Evolutionary conservation across 1,140 invertebrate species (phyloP), one percentile per base, ranked within the genome.

Genomic region (Gonioctena quinquepunctata): DNA sequence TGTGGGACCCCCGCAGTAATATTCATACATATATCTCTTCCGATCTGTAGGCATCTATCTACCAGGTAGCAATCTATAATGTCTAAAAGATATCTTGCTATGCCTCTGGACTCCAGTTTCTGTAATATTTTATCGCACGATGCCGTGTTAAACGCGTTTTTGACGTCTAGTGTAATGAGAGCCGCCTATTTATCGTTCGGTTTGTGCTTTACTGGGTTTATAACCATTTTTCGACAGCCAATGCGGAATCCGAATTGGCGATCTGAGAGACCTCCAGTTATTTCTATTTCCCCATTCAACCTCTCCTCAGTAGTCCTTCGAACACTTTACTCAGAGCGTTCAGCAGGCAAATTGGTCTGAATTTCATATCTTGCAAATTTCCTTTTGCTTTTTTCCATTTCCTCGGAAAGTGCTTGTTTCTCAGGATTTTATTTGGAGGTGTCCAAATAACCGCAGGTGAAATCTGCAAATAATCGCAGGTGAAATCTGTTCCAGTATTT

Each of bases 1-100:
- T 86, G 84, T 0, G 85, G 84, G 25, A 85, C 84, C 0, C 85
- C 83, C 72, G 76, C 81, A 0, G 76, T 81, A 0, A 79, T 68
- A 0, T 25, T 0, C 33, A 42, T 42, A 42, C 33, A 42, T 42
- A 59, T 79, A 81, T 13, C 48, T 52, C 3, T 0, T 76, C 76
- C 7, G 62, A 62, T n/a, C 71, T 62, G 1, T 82, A 49, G 33
- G n/a, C 1, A 64, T 64, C 16, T 64, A 18, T 13, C 61, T 25
- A n/a, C 48, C 4, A n/a, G 11, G 33, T 64, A 64, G 18, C 13
- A 16, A 13, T 48, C n/a, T 50, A 49, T 48, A n/a, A 49, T 64
- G 7, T 23, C 33, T 16, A 50, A 18, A 2, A 64, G 26, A 23
- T 64, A 48, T 16, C 22, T 0, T 62, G 19, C 59, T 0, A 83